A percentile compares a stretch with the other conserved stretches of the same genome.
These are phyloP conservation scores for Latrodectus geometricus DNA, from an alignment of 1,140 invertebrate genomes.

Conservation along the genomic window DNA sequence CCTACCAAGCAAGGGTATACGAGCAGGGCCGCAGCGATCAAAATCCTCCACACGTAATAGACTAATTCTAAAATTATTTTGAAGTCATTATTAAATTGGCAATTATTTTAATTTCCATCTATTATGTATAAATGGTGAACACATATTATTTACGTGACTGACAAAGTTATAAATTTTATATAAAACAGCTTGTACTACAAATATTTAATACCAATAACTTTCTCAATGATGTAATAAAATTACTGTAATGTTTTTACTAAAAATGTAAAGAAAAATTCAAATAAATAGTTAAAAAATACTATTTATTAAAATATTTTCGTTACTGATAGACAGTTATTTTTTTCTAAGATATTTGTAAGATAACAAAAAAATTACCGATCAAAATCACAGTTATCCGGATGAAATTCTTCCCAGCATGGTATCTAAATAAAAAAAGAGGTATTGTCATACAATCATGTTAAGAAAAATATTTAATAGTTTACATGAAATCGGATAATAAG, in stretches of 20 bases:
- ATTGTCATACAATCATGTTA: too few relatives aligned
- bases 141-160: not conserved
- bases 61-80: not conserved
- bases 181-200: not conserved
- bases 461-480: too few relatives aligned
- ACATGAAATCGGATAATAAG: too few relatives aligned
- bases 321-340: not conserved
- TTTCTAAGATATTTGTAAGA: not conserved
- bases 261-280: not conserved
- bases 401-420: not conserved
- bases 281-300: not conserved
- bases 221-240: not conserved
- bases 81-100: too few relatives aligned
- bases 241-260: not conserved
- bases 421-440: not conserved
- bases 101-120: too few relatives aligned
- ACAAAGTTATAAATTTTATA: not conserved
- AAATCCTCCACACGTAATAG: slow-evolving; percentile 29
- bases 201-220: not conserved
- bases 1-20: not conserved
- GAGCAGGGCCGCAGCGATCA: slow-evolving; percentile 22
- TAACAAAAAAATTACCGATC: not conserved
- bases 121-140: too few relatives aligned
- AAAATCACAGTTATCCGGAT: not conserved
- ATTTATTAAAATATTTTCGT: not conserved